Conservation (phyloP, 2,797 vertebrate genomes). For the Microhierax caerulescens region DNA sequence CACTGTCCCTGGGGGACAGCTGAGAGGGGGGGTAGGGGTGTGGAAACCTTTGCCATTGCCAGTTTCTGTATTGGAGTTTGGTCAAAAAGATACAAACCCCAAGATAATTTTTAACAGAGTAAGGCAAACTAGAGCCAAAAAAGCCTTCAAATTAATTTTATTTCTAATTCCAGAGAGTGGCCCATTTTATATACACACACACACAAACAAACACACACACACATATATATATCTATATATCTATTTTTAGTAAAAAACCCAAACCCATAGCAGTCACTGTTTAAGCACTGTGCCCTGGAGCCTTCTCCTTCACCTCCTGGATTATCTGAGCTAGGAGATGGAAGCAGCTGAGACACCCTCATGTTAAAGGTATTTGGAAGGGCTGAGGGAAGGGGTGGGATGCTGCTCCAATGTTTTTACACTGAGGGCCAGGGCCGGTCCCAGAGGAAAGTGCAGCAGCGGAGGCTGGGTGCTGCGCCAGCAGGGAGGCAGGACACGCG, state of each 20-base stretch:
- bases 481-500: neutral
- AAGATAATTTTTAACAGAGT: neutral
- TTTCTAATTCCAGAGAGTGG: neutral
- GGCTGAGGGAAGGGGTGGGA: neutral
- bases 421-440: neutral
- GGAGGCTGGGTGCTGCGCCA: constrained; percentile 7
- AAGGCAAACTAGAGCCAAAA: neutral
- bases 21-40: neutral
- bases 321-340: neutral
- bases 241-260: neutral
- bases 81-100: neutral
- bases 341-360: neutral
- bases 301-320: neutral
- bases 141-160: neutral
- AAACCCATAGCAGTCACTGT: neutral
- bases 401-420: neutral
- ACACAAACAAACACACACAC: neutral
- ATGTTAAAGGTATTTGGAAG: neutral
- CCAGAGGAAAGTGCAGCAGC: neutral
- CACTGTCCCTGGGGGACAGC: neutral
- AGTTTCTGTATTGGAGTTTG: neutral
- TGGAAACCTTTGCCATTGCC: neutral
- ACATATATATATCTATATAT: rapidly evolving
- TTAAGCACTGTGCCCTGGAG: neutral
- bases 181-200: neutral